These are phyloP conservation scores for Hirudinaria manillensis DNA, from an alignment of 2,888 invertebrate species.

Conservation along the genomic window DNA sequence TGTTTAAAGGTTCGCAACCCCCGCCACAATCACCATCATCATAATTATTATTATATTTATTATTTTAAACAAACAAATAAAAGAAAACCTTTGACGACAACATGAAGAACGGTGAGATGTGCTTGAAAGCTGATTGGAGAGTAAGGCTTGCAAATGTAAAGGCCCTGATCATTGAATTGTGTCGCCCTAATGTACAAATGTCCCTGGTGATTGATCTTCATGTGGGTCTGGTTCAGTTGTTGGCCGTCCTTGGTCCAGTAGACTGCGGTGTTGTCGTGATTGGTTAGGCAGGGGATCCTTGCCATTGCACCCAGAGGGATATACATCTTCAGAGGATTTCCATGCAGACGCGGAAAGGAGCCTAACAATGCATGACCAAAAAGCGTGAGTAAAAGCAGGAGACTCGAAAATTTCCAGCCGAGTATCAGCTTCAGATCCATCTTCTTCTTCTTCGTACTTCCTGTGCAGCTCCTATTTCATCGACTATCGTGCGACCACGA, in stretches of 20 bases:
- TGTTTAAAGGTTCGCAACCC: too few species aligned
- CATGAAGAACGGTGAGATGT: background rate
- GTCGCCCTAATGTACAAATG: background rate
- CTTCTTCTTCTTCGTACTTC: too few species aligned
- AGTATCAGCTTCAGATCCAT: too few species aligned
- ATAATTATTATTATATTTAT: too few species aligned
- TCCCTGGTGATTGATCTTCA: slow-evolving; percentile 12
- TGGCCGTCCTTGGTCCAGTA: slow-evolving; percentile 96
- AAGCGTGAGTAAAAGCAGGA: too few species aligned
- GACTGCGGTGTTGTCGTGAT: slow-evolving; percentile 87
- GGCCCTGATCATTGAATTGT: background rate
- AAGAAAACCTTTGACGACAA: slow-evolving; percentile 18
- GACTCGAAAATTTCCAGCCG: too few species aligned
- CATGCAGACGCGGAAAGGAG: background rate
- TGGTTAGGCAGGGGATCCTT: slow-evolving; percentile 88
- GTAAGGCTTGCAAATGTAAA: slow-evolving; percentile 19
- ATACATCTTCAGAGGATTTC: slow-evolving; percentile 88
- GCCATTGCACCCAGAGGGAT: slow-evolving; percentile 81
- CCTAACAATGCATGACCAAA: background rate
- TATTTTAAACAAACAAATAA: too few species aligned
- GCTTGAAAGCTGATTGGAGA: background rate
- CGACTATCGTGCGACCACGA: too few species aligned
- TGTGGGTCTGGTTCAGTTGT: slow-evolving; percentile 43
- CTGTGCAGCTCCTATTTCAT: too few species aligned
- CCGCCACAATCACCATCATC: too few species aligned